Evolutionary conservation across 2,797 vertebrate genomes (phyloP), one percentile per base, ranked within the genome.

Genomic region (Platalea minor): DNA sequence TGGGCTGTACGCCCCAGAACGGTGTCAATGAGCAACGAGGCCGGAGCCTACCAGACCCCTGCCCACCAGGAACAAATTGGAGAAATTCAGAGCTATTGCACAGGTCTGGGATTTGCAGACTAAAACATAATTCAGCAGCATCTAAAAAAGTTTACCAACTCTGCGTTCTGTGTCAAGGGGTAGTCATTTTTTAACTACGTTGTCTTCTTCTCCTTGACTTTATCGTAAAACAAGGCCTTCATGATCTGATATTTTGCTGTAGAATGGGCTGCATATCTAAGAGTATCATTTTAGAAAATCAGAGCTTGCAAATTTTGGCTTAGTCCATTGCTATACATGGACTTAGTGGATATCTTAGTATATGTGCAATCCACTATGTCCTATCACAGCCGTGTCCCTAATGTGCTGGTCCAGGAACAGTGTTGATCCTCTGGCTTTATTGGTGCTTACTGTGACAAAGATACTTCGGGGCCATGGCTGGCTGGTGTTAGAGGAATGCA

Each of bases 21-120:
- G 0, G 29, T 2, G 14, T 31, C 65, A 29, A 5, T 2, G 26
- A 75, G 45, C 43, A 65, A 2, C 0, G 4, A 65, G 37, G 17
- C 26, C 54, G 9, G 35, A 70, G 37, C 5, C 10, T n/a, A 43
- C 10, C 54, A 77, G 60, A n/a, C 0, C 16, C 16, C 35, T 20
- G 10, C 59, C 14, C 50, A 31, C 18, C n/a, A 87, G 45, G 51
- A 83, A 11, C 6, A 51, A 23, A 15, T 7, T 29, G 56, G 48
- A 67, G 56, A 67, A 78, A 48, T 78, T 61, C 48, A 64, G 43
- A 83, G 59, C 46, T 79, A 39, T 17, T 16, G n/a, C 74, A 43
- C 1, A 1, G 9, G 11, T 13, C 48, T 65, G 61, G 35, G 41
- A 28, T 59, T 51, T 88, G 51, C 46, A 79, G 21, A 9, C 11